Evolutionary conservation across 2,888 invertebrate genomes (phyloP), one percentile per base, ranked within the genome.

Genomic region (Priocnemis perturbator): DNA sequence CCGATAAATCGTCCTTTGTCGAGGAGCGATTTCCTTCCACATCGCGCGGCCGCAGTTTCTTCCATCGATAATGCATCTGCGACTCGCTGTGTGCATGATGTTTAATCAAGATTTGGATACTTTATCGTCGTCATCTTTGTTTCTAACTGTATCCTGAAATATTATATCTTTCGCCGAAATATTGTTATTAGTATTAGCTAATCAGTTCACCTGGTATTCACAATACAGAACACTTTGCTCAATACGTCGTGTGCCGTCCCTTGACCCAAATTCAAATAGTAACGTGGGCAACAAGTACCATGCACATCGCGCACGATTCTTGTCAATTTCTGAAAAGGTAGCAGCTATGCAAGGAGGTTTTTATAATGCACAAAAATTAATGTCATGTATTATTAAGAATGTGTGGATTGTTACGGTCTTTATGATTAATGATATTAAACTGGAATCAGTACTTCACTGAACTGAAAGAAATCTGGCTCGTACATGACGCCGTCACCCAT

Each of bases 401-500:
- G 5, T 26, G 5, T 26, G 26, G 5, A 37, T 37, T 37, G 7
- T 11, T 37, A 37, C 11, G 7, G 14, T 37, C 14, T 37, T 9
- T 37, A 37, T 26, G 26, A 26, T 11, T 37, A 11, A 37, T 37
- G 37, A 37, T 5, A 37, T 3, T 37, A 11, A 11, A 3, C 1
- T 37, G 37, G 11, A 37, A 37, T 37, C 37, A 37, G 37, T 76
- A 78, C 80, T 50, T 76, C 60, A 52, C 67, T 67, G 60, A 85
- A 71, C 61, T 68, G 60, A 45, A 85, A 71, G 17, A 78, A 79
- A 45, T 73, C 60, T 19, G 80, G 76, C 20, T 88, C 84, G 71
- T 89, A 90, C 44, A 85, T 73, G 1, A 90, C 66, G 17, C 89
- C 90, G 73, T 91, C 90, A 0, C 90, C 91, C 21, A 90, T 81